Base-by-base conservation (phyloP, 2,888 invertebrate genomes). In the Xestia sexstrigata region DNA sequence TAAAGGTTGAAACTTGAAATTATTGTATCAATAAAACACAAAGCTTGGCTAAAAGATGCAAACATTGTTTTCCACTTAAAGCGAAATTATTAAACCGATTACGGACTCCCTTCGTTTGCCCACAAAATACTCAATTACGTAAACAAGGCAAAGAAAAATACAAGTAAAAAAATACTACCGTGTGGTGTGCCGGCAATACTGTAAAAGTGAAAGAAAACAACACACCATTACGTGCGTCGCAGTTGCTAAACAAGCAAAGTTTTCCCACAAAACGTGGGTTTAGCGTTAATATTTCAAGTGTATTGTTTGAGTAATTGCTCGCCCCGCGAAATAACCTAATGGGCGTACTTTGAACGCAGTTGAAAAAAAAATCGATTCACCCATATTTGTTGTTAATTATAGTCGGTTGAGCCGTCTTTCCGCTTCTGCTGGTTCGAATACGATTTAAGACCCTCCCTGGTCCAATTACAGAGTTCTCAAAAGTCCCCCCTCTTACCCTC, bases 361-460 rank as follows among this genome's bases (percentile, higher is more conserved):
- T 35, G 35, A 35, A 87, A 88, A 91, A 94, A 94, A 95, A 95
- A 96, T 96, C 96, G 96, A 96, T 96, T 95, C 94, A 94, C 95
- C 95, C 96, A 96, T 95, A 96, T 96, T 96, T 96, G 96, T 96
- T 96, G 96, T 96, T 96, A 96, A 96, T 96, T 96, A 96, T 96
- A 93, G 94, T 93, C 95, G 95, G 95, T 94, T 95, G 94, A 95
- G 94, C 95, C 95, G 96, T 94, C 96, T 95, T 96, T 96, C 95
- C 96, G 96, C 96, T 93, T 95, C 93, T 93, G 93, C 95, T 94
- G 94, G 90, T 93, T 93, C 94, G 95, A 96, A 96, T 96, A 93
- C 95, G 96, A 96, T 96, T 96, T 95, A 92, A 95, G 95, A 93
- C 95, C 95, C 96, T 95, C 96, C 96, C 96, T 94, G 95, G 95